Base-by-base conservation (phyloP, 1,140 invertebrate species). In the Lepidurus packardi region DNA sequence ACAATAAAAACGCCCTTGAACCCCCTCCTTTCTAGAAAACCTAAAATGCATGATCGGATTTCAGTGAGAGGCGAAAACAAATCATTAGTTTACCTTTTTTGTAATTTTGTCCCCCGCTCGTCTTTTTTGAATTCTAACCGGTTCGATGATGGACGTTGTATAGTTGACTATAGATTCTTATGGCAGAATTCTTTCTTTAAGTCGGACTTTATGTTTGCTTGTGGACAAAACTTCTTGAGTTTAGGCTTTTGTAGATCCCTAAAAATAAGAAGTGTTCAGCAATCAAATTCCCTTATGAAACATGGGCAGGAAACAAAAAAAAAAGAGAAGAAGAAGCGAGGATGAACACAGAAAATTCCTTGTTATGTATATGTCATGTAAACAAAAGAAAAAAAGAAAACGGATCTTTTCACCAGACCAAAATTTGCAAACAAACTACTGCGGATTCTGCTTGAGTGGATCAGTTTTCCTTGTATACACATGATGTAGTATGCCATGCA, bases 371-470 rank as follows among this genome's bases (percentile, higher is more conserved):
- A 65, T 65, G 53, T 65, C 53, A 65, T 65, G 53, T 65, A 65
- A 65, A 65, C 53, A 65, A 21, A 16, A 65, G 13, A 65, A 65
- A 65, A 65, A 65, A 65, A 65, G 53, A 65, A 65, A 65, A 65
- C 53, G 53, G 53, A 65, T 65, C 53, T 65, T 65, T 65, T 65
- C 53, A 65, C 53, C 53, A 65, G 53, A 65, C 53, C 53, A 65
- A 65, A 65, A 65, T 65, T 65, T 65, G 53, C 53, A 65, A 65
- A 65, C 53, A 16, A 65, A 65, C 53, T 65, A 65, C 53, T 21
- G 13, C 53, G 53, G 53, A 65, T 65, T 65, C 53, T 65, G 53
- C 13, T 65, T 65, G 8, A n/a, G 53, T 65, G 53, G 53, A 65
- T 65, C 53, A 65, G 53, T 65, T 65, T 65, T 16, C 53, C 53